Evolutionary conservation across 2,888 invertebrate genomes (phyloP).

Genomic region (Euspilapteryx auroguttella): DNA sequence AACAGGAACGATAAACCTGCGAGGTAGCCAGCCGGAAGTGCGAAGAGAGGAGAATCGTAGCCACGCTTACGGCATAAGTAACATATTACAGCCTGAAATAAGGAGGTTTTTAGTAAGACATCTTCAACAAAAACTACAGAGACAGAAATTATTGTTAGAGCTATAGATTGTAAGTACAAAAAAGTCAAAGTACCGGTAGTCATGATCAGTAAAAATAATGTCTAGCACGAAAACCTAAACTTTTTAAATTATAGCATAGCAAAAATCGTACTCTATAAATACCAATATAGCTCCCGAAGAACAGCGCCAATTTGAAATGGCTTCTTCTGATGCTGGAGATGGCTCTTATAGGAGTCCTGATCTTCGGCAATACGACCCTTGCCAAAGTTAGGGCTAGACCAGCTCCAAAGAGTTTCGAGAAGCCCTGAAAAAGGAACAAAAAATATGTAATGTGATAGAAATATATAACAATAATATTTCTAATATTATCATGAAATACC

Average conservation of each 20-base stretch:
- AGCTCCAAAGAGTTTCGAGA: constrained; percentile 29
- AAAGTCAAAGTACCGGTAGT: too few relatives aligned
- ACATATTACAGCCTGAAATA: constrained; percentile 47
- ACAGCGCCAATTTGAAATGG: constrained; percentile 40
- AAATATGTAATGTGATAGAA: background rate
- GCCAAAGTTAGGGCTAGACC: constrained; percentile 36
- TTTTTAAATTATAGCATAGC: too few relatives aligned
- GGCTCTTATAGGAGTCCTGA: constrained; percentile 28
- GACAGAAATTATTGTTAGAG: too few relatives aligned
- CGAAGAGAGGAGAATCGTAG: constrained; percentile 37
- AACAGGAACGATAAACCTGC: constrained; percentile 55
- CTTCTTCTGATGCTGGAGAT: constrained; percentile 27
- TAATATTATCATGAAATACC: too few relatives aligned
- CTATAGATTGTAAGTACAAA: too few relatives aligned
- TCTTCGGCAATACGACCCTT: constrained; percentile 25
- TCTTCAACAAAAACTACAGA: too few relatives aligned
- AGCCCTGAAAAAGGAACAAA: constrained; percentile 33
- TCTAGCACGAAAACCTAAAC: too few relatives aligned
- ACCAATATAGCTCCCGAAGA: constrained; percentile 54
- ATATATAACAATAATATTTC: background rate
- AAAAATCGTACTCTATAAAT: constrained; percentile 55
- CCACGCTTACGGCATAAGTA: constrained; percentile 37
- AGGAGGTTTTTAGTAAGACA: too few relatives aligned
- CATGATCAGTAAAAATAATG: too few relatives aligned
- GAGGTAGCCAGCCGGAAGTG: constrained; percentile 54